Base-by-base conservation (phyloP, 92 coral and sea anemone species). In the Parazoanthus swiftii region DNA sequence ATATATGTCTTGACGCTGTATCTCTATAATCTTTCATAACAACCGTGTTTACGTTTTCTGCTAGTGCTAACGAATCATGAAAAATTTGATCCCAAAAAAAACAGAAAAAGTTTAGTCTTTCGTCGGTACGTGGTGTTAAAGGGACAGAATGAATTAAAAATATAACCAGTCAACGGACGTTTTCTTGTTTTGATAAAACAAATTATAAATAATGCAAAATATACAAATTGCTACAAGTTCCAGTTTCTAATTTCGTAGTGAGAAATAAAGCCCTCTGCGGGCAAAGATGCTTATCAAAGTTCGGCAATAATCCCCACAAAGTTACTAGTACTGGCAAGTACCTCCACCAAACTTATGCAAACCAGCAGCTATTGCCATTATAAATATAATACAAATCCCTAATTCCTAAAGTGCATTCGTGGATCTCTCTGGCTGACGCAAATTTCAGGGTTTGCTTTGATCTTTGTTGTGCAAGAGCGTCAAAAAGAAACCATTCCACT, bases 191-290 rank as follows among this genome's bases (percentile, higher is more conserved):
- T 39, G 59, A 18, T 26, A 13, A 50, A 84, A 84, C 76, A 84
- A 84, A 46, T 71, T 20, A 72, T 36, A 33, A 84, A 81, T 37
- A 38, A 82, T 82, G 54, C 76, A 66, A 82, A 66, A 66, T 82
- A 82, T 66, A 82, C 48, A 37, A 42, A 35, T 38, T 26, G 74
- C 51, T 65, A 23, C 16, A 81, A 63, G 37, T 29, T 15, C 54
- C 33, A 84, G 50, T 71, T 84, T 72, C 29, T 84, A 23, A 66
- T 20, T 67, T 21, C 71, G 3, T 65, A 38, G 35, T 63, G 29
- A 81, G 85, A 81, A 63, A 65, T 81, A 35, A 58, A 15, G 23
- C 35, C 21, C 65, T 23, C 29, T 21, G 56, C 36, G 26, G 29
- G 38, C 46, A 35, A 29, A 6, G 44, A 38, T 82, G 39, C 39